Evolutionary conservation across 2,888 invertebrate species (phyloP).

Genomic region (Ophion slaviceki): DNA sequence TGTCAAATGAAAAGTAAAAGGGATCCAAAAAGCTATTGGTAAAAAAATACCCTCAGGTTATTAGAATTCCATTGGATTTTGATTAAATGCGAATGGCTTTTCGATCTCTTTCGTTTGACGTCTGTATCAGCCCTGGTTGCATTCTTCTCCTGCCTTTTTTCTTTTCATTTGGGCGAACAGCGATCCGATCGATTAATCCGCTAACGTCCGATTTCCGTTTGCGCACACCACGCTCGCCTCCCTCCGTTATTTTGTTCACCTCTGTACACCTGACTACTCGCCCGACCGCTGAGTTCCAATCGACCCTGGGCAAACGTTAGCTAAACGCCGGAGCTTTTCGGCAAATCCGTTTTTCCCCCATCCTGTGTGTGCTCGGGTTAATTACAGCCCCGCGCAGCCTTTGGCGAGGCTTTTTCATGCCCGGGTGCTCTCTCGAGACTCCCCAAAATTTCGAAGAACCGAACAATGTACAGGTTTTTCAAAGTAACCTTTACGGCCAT

Average conservation of each 20-base stretch:
- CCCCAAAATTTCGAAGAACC: too few relatives aligned
- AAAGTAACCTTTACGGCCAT: too few relatives aligned
- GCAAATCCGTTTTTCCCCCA: constrained; percentile 79
- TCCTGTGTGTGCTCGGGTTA: constrained; percentile 72
- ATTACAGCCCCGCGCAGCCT: constrained; percentile 67
- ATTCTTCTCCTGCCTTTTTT: background rate
- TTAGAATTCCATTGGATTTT: constrained; percentile 9
- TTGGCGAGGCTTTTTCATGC: background rate
- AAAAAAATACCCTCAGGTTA: background rate
- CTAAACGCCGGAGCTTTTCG: constrained; percentile 79
- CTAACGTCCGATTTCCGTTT: constrained; percentile 60
- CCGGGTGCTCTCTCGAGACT: background rate
- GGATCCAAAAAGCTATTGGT: too few relatives aligned
- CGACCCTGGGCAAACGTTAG: constrained; percentile 79
- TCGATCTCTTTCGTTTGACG: constrained; percentile 14
- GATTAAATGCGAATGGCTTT: constrained; percentile 5
- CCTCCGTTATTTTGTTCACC: constrained; percentile 17
- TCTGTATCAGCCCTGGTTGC: constrained; percentile 6
- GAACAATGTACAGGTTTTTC: too few relatives aligned
- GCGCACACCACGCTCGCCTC: constrained; percentile 6
- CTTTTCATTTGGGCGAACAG: background rate
- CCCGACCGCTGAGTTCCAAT: constrained; percentile 73
- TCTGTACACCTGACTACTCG: constrained; percentile 38
- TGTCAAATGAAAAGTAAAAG: too few relatives aligned
- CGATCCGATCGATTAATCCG: constrained; percentile 61